Conservation (phyloP, 2,888 invertebrate species). For the Agrochola litura region DNA sequence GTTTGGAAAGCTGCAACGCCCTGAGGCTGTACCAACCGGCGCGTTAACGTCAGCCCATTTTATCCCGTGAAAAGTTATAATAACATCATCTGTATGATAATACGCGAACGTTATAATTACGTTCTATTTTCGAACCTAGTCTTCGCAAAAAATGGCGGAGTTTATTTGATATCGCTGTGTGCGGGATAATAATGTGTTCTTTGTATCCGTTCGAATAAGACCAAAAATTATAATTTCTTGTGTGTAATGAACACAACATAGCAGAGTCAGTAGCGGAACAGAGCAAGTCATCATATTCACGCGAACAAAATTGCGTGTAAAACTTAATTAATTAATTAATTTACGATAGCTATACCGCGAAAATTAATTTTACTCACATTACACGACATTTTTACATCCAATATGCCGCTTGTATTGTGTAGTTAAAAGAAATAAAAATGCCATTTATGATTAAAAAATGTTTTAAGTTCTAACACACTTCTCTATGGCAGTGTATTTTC, state of each 20-base stretch:
- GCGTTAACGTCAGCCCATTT: slow-evolving; percentile 58
- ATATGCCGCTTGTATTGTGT: not conserved
- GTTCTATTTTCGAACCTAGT: slow-evolving; percentile 52
- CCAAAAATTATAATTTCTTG: slow-evolving; percentile 55
- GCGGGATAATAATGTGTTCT: slow-evolving; percentile 37
- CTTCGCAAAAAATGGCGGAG: slow-evolving; percentile 43
- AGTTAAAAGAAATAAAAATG: not conserved
- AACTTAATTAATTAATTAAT: slow-evolving; percentile 59
- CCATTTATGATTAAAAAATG: not conserved
- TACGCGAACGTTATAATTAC: slow-evolving; percentile 55
- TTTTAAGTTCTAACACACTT: not conserved
- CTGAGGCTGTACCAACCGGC: slow-evolving; percentile 53
- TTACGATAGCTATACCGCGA: slow-evolving; percentile 54
- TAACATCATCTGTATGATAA: slow-evolving; percentile 64
- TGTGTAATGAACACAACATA: slow-evolving; percentile 54
- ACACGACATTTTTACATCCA: slow-evolving; percentile 50
- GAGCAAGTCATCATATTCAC: slow-evolving; percentile 59
- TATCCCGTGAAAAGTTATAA: slow-evolving; percentile 55
- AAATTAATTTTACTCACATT: slow-evolving; percentile 49
- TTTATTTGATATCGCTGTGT: slow-evolving; percentile 40
- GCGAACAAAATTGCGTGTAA: slow-evolving; percentile 56
- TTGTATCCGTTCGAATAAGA: slow-evolving; percentile 41
- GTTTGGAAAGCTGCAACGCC: slow-evolving; percentile 64
- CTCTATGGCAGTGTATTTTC: not conserved
- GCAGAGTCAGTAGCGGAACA: slow-evolving; percentile 60